Evolutionary conservation across 2,888 invertebrate species (phyloP).

Genomic region (Hyposoter dolosus): DNA sequence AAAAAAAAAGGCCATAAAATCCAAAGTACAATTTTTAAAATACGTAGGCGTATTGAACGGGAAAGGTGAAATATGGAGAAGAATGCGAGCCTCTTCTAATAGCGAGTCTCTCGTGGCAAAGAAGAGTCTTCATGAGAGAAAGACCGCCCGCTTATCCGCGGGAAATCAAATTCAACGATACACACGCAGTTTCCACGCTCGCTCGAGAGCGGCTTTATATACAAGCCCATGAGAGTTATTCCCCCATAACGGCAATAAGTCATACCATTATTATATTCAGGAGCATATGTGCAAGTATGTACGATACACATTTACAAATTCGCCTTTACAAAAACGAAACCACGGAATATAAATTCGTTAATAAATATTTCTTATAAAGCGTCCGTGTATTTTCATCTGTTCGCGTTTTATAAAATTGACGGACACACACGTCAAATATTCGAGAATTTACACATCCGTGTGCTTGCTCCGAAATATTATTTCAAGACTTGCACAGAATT

Average conservation of each 20-base stretch:
- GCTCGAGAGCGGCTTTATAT: constrained; percentile 12
- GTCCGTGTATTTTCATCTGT: neutral
- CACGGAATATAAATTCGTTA: neutral
- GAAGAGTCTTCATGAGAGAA: constrained; percentile 11
- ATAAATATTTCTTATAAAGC: neutral
- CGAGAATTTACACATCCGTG: neutral
- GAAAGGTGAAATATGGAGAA: constrained; percentile 45
- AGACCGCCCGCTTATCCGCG: constrained; percentile 51
- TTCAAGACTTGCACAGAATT: neutral
- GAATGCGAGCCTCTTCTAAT: neutral
- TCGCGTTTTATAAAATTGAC: neutral
- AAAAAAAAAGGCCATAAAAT: neutral
- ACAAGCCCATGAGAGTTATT: constrained; percentile 36
- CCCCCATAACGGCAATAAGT: constrained; percentile 43
- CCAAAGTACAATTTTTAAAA: neutral
- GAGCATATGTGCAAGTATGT: neutral
- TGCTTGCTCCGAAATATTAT: neutral
- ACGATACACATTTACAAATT: neutral
- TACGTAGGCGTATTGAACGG: constrained; percentile 36
- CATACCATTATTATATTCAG: constrained; percentile 34
- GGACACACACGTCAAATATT: neutral
- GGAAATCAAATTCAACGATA: constrained; percentile 56
- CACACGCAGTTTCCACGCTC: neutral
- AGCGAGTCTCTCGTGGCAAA: neutral
- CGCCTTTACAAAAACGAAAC: neutral